Conservation (phyloP, 2,888 invertebrate species). For the Graphium colonna region DNA sequence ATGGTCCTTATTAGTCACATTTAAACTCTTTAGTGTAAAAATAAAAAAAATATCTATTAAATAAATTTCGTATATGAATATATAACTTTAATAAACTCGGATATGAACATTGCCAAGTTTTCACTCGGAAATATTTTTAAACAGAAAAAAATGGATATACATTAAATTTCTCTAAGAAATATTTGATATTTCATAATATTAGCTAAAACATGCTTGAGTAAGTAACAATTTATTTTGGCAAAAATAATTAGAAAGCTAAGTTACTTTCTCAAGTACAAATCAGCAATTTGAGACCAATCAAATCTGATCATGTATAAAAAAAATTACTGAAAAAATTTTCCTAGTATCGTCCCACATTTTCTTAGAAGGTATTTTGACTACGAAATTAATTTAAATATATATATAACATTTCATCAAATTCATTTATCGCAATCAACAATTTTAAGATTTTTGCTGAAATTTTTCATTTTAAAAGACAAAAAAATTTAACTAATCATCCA, state of each 20-base stretch:
- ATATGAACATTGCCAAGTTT: not conserved
- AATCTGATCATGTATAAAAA: not conserved
- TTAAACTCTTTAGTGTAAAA: not conserved
- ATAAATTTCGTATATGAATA: not conserved
- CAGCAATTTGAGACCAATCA: not conserved
- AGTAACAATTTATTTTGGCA: conserved; percentile 10
- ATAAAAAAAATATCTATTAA: not conserved
- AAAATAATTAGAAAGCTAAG: conserved; percentile 6
- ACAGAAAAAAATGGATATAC: not conserved
- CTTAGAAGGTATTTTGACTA: not conserved
- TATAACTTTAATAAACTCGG: not conserved
- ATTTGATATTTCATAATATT: not conserved
- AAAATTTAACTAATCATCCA: not conserved
- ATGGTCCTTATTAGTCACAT: not conserved
- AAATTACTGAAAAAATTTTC: not conserved
- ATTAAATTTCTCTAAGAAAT: not conserved
- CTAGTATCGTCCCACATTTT: not conserved
- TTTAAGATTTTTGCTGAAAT: not conserved
- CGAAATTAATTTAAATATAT: not conserved
- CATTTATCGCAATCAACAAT: not conserved
- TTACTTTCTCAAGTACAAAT: conserved; percentile 5
- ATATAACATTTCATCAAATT: not conserved
- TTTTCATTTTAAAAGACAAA: not conserved
- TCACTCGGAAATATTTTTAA: not conserved
- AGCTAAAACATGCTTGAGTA: conserved; percentile 3